phyloP scores from a whole-genome alignment of 2,888 invertebrate genomes.

The Watsonalla binaria region DNA sequence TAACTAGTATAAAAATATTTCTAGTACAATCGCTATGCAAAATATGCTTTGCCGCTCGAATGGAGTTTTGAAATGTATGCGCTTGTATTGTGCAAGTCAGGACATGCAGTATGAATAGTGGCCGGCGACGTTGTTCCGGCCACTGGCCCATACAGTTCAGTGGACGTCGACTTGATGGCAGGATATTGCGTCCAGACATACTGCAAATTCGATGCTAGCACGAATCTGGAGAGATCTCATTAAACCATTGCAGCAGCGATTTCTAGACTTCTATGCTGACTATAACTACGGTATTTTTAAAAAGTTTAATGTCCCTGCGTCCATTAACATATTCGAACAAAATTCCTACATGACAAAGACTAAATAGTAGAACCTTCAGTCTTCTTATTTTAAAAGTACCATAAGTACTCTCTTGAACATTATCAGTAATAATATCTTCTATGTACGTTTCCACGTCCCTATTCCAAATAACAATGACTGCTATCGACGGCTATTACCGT shows the following conservation, averaged over 20 bases:
- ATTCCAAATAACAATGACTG: neutral
- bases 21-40: neutral
- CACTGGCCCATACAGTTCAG: constrained; percentile 8
- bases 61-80: neutral
- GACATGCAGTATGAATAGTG: neutral
- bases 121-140: constrained; percentile 2
- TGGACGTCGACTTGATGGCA: neutral
- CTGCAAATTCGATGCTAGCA: neutral
- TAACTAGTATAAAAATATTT: neutral
- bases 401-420: no score
- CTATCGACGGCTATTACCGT: constrained; percentile 1
- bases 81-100: neutral
- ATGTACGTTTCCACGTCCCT: neutral
- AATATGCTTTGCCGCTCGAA: neutral
- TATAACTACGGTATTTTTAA: no score
- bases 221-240: neutral
- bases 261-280: neutral
- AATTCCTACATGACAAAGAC: no score
- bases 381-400: no score
- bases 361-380: no score
- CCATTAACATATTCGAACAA: no score
- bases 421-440: neutral
- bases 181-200: neutral
- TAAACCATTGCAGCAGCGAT: neutral
- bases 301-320: no score